Conservation (phyloP, 2,888 invertebrate genomes). For the Nomada ruficornis region DNA sequence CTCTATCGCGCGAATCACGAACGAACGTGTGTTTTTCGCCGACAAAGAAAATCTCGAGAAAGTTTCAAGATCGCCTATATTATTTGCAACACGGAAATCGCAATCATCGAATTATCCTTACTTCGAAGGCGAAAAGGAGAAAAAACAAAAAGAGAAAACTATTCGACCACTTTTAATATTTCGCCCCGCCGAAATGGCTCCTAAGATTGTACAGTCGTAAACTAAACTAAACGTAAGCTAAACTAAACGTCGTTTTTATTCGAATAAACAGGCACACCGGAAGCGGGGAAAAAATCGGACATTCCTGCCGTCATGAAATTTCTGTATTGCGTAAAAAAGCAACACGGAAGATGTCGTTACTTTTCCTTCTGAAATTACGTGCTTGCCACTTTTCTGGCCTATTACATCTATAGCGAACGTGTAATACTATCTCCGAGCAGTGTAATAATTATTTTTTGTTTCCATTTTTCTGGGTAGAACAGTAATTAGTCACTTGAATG, state of each 20-base stretch:
- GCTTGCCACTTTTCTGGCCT: constrained; percentile 9
- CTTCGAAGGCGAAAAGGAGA: not conserved
- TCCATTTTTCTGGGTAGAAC: not conserved
- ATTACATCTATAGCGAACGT: not conserved
- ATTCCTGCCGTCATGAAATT: constrained; percentile 36
- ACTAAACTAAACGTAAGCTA: not conserved
- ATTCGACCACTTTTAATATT: not conserved
- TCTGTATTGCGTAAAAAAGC: constrained; percentile 68
- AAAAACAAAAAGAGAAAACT: not conserved
- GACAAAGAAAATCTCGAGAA: constrained; percentile 34
- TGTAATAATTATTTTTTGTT: constrained; percentile 15
- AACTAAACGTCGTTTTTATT: constrained; percentile 17
- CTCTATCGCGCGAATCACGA: not conserved
- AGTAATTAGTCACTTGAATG: not conserved
- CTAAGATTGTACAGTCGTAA: not conserved
- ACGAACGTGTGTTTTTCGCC: constrained; percentile 27
- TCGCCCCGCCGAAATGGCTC: not conserved
- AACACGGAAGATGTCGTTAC: constrained; percentile 65
- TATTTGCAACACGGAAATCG: constrained; percentile 15
- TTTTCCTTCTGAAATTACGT: constrained; percentile 49
- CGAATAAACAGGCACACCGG: not conserved
- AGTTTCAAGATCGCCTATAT: constrained; percentile 19
- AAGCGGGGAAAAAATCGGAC: constrained; percentile 4
- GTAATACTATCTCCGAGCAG: not conserved
- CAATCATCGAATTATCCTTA: constrained; percentile 8